These are phyloP conservation scores for Orestias chungarensis DNA, from an alignment of 2,797 vertebrate species.

Conservation along the genomic window DNA sequence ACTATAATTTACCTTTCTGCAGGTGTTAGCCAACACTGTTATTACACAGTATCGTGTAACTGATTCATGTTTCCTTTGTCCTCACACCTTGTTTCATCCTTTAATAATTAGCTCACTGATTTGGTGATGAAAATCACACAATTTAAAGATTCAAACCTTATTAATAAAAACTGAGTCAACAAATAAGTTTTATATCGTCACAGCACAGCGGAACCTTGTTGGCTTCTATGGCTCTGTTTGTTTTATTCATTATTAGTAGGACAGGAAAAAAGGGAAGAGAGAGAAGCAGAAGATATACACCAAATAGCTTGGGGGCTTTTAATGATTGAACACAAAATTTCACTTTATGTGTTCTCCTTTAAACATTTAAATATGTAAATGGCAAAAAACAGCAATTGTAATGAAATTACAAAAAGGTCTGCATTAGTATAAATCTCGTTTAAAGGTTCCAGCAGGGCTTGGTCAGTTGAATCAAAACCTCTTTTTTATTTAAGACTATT, in stretches of 20 bases:
- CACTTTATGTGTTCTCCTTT: not conserved
- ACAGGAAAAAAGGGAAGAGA: too few species aligned
- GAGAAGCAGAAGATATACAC: too few species aligned
- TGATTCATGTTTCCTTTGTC: not conserved
- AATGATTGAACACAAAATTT: not conserved
- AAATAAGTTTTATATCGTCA: not conserved
- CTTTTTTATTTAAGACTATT: too few species aligned
- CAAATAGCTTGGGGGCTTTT: too few species aligned
- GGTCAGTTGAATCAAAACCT: not conserved
- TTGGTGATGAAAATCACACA: not conserved
- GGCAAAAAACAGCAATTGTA: too few species aligned
- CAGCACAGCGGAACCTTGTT: not conserved
- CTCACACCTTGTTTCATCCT: conserved; percentile 3
- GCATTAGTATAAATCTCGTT: not conserved
- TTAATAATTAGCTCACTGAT: conserved; percentile 29
- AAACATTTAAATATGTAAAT: not conserved
- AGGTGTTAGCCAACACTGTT: conserved; percentile 9
- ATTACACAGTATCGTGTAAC: not conserved
- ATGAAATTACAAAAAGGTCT: too few species aligned
- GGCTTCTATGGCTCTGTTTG: not conserved
- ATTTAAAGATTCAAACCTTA: not conserved
- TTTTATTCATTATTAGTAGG: too few species aligned
- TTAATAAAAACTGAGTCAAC: not conserved
- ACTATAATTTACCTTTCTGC: conserved; percentile 32
- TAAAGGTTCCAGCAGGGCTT: not conserved